These are phyloP conservation scores for Aphelinus certus DNA, from an alignment of 1,140 invertebrate species.

Conservation along the genomic window DNA sequence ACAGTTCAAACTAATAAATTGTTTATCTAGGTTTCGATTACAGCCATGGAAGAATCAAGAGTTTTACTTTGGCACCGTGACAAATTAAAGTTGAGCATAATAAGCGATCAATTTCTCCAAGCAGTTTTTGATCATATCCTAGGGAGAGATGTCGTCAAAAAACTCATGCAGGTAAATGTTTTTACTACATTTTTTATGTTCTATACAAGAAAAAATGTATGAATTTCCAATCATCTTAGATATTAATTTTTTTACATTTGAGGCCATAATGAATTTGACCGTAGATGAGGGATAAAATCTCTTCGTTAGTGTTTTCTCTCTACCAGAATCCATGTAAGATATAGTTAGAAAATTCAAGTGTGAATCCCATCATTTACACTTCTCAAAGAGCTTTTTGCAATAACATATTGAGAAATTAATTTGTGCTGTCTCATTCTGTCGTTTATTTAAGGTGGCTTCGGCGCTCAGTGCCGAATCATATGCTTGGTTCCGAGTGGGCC, in stretches of 20 bases:
- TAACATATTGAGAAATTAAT: no score
- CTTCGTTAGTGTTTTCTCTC: slow-evolving; percentile 19
- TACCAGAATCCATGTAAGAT: slow-evolving; percentile 16
- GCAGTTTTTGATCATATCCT: slow-evolving; percentile 88
- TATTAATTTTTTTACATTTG: slow-evolving; percentile 23
- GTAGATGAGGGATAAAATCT: slow-evolving; percentile 15
- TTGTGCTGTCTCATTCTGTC: no score
- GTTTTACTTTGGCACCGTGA: slow-evolving; percentile 88
- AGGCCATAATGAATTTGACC: slow-evolving; percentile 18
- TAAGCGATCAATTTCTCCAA: slow-evolving; percentile 83
- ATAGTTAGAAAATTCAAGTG: slow-evolving; percentile 11
- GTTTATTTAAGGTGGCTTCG: no score
- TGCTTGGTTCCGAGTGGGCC: no score
- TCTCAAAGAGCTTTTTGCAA: slow-evolving; percentile 1
- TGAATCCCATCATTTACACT: slow-evolving; percentile 11
- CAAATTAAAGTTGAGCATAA: slow-evolving; percentile 85
- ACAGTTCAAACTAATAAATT: background rate
- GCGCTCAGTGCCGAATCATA: no score
- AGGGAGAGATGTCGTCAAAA: slow-evolving; percentile 88
- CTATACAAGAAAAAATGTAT: background rate
- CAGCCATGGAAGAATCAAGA: slow-evolving; percentile 86
- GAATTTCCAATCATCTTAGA: slow-evolving; percentile 15
- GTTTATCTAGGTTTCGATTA: slow-evolving; percentile 78
- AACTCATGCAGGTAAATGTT: slow-evolving; percentile 82
- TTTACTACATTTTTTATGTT: slow-evolving; percentile 31